phyloP scores from a whole-genome alignment of 2,888 invertebrate genomes.

The Meloe dianella region DNA sequence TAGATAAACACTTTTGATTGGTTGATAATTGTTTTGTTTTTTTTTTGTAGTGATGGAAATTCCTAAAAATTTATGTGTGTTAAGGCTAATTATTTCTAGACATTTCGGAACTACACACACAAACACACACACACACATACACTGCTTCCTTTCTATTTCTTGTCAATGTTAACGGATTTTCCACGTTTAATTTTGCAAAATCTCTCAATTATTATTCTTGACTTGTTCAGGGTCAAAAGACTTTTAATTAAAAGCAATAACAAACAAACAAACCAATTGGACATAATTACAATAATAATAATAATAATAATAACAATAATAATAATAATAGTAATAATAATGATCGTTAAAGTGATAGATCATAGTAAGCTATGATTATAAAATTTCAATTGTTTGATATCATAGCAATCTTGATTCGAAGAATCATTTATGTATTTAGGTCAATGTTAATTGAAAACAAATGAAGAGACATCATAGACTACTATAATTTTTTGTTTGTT shows the following conservation, averaged over 20 bases:
- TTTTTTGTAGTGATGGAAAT: background rate
- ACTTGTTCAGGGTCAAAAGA: background rate
- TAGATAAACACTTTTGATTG: background rate
- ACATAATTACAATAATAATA: background rate
- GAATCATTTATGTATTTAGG: background rate
- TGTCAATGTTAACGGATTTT: background rate
- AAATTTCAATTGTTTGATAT: background rate
- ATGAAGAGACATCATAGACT: background rate
- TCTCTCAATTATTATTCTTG: background rate
- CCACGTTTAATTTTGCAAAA: background rate
- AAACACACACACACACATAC: too few species aligned
- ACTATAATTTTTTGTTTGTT: background rate
- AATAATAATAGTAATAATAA: background rate
- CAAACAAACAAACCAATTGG: background rate
- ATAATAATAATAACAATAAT: background rate
- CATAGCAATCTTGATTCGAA: background rate
- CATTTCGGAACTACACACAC: background rate
- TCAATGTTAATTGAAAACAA: slow-evolving; percentile 5
- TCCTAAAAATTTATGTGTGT: background rate
- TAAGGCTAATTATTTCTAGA: background rate
- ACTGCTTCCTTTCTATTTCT: background rate
- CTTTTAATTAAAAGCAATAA: background rate
- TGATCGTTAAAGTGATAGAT: background rate
- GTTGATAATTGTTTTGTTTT: background rate
- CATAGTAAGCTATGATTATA: background rate